Evolutionary conservation across 2,888 invertebrate species (phyloP).

Genomic region (Quadroppia sp.): DNA sequence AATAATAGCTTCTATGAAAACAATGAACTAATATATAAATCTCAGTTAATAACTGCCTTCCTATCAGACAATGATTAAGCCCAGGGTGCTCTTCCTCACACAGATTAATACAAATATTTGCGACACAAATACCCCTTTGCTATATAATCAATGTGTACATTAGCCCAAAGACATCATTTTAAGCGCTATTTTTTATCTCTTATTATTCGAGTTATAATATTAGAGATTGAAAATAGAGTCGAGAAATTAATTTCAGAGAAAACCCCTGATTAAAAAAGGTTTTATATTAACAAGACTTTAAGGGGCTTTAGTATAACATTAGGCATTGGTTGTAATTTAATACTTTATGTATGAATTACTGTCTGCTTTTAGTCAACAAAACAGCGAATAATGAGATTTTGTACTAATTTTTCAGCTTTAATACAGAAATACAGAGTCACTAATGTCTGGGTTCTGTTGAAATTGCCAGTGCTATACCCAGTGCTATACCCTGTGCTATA

Average conservation of each 20-base stretch:
- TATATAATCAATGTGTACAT: too few species aligned
- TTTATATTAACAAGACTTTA: not conserved
- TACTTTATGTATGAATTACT: not conserved
- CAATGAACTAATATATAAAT: slow-evolving; percentile 1
- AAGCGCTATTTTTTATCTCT: too few species aligned
- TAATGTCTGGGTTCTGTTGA: not conserved
- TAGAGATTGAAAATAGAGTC: too few species aligned
- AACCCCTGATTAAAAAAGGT: too few species aligned
- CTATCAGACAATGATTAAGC: not conserved
- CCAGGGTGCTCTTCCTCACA: not conserved
- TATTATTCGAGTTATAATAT: not conserved
- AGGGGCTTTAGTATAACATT: not conserved
- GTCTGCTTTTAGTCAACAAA: not conserved
- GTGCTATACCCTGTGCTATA: not conserved
- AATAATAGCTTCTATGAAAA: not conserved
- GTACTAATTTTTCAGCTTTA: not conserved
- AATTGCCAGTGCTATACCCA: not conserved
- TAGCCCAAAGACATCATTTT: too few species aligned
- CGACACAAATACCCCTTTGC: not conserved
- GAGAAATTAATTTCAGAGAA: too few species aligned
- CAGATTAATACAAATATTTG: not conserved
- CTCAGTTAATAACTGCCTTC: not conserved
- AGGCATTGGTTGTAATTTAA: slow-evolving; percentile 4
- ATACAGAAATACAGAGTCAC: not conserved
- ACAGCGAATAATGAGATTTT: slow-evolving; percentile 13